Percentiles rank a stretch among this genome's conserved stretches.
phyloP scores from a whole-genome alignment of 2,113 vertebrate species.

The Brienomyrus longianalis region DNA sequence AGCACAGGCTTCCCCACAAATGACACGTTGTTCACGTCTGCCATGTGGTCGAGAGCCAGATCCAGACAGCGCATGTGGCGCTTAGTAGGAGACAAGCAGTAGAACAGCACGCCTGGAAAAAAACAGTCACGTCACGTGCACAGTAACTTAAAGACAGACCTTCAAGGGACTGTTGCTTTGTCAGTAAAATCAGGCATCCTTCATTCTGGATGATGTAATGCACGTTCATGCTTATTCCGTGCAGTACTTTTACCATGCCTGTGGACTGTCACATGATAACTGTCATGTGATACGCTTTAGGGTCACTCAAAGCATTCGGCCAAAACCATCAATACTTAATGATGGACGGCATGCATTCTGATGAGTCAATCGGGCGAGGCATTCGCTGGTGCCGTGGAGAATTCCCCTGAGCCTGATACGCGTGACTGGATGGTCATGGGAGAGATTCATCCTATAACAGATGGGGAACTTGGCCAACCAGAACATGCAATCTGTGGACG shows the following conservation, averaged over 20 bases:
- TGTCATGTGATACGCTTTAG: neutral
- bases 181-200: neutral
- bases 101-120: slow-evolving; percentile 79
- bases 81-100: slow-evolving; percentile 74
- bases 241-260: neutral
- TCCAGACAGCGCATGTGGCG: slow-evolving; percentile 70
- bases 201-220: neutral
- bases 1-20: slow-evolving; percentile 68
- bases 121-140: slow-evolving; percentile 16
- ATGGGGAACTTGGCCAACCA: neutral
- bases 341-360: slow-evolving; percentile 38
- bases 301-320: neutral
- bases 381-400: slow-evolving; percentile 2
- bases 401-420: neutral
- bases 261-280: slow-evolving; percentile 15
- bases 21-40: slow-evolving; percentile 76
- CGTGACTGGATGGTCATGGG: neutral
- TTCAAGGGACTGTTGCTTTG: neutral
- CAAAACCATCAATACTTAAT: slow-evolving; percentile 50
- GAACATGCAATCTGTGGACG: neutral
- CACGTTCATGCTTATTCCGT: neutral
- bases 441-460: neutral
- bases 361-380: slow-evolving; percentile 36
- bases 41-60: slow-evolving; percentile 64
- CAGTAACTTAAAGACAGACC: neutral